Percentiles rank a stretch among this genome's conserved stretches.
Conservation (phyloP, 2,888 invertebrate genomes). For the Mactromeris polynyma region DNA sequence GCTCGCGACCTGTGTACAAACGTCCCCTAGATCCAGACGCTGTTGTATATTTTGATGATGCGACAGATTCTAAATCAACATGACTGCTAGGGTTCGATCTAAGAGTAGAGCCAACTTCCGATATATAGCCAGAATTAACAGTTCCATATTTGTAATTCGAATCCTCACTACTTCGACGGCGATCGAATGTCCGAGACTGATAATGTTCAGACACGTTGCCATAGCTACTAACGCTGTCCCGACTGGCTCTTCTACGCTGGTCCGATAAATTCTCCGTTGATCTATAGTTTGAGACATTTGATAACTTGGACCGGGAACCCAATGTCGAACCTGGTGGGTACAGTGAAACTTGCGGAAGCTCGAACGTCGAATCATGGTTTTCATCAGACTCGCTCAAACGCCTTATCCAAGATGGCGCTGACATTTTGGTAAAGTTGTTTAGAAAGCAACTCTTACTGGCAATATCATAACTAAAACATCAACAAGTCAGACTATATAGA, state of each 20-base stretch:
- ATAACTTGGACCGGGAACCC: not conserved
- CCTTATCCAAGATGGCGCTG: conserved; percentile 42
- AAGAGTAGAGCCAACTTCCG: not conserved
- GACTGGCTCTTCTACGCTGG: not conserved
- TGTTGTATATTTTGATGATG: conserved; percentile 11
- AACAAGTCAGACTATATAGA: too few species aligned
- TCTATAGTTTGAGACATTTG: not conserved
- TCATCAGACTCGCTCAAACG: conserved; percentile 28
- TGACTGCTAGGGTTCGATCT: conserved; percentile 22
- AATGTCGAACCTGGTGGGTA: not conserved
- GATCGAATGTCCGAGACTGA: not conserved
- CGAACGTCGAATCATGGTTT: not conserved
- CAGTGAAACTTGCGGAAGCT: conserved; percentile 18
- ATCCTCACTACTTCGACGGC: conserved; percentile 12
- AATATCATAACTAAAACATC: too few species aligned
- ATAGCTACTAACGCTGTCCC: not conserved
- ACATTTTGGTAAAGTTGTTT: not conserved
- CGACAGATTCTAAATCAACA: conserved; percentile 5
- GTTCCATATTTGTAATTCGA: not conserved
- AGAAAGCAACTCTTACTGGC: not conserved
- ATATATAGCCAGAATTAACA: not conserved
- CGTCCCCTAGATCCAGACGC: not conserved
- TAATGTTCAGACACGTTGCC: not conserved
- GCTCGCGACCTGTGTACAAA: not conserved
- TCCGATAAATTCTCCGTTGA: conserved; percentile 20